Percentiles rank a stretch among this genome's conserved stretches.
Conservation (phyloP, 2,888 invertebrate species). For the Orthosia gothica region DNA sequence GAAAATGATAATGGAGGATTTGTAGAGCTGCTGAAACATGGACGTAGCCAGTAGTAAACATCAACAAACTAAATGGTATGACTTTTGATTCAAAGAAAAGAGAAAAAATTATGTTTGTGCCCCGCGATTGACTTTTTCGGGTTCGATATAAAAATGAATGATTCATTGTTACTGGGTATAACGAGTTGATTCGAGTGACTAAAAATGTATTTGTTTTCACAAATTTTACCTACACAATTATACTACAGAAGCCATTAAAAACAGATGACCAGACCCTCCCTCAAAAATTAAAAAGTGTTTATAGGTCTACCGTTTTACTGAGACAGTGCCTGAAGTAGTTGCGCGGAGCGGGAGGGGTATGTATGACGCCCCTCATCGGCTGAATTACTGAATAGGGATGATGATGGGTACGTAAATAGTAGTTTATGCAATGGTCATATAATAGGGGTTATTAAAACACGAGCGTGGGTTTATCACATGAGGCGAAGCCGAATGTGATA, state of each 20-base stretch:
- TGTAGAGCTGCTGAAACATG: conserved; percentile 8
- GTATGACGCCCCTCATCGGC: too few species aligned
- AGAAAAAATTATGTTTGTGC: neutral
- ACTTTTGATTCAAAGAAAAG: neutral
- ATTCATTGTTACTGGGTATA: neutral
- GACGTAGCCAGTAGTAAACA: conserved; percentile 27
- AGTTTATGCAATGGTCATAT: too few species aligned
- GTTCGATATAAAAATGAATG: neutral
- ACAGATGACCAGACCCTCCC: neutral
- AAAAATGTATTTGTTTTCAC: neutral
- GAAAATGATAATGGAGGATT: conserved; percentile 37
- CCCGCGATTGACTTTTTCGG: neutral
- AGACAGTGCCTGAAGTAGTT: too few species aligned
- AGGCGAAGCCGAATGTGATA: too few species aligned
- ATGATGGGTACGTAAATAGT: too few species aligned
- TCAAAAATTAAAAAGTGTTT: neutral
- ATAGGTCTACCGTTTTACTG: too few species aligned
- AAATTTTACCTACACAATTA: neutral
- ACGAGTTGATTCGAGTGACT: neutral
- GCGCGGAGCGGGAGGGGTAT: too few species aligned
- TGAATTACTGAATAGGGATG: too few species aligned
- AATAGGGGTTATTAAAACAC: too few species aligned
- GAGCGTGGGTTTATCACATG: too few species aligned
- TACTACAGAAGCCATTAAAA: neutral
- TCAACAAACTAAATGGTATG: neutral